These are phyloP conservation scores for Trichogramma dendrolimi DNA, from an alignment of 2,888 invertebrate genomes.

Conservation along the genomic window DNA sequence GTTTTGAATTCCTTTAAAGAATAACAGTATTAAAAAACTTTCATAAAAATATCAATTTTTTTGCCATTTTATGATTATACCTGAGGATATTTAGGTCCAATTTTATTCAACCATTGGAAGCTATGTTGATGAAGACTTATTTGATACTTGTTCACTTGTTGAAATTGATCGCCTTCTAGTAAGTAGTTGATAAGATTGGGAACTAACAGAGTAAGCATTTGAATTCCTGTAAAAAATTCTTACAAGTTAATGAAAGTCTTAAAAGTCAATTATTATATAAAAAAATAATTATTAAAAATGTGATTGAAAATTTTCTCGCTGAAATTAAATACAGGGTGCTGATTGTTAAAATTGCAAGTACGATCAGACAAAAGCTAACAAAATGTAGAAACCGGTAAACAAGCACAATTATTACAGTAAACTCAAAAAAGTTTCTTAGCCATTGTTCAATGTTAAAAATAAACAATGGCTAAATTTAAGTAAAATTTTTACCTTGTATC, in stretches of 20 bases:
- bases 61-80: conserved; percentile 47
- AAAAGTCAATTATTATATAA: not conserved
- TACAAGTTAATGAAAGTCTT: not conserved
- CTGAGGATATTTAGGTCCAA: conserved; percentile 89
- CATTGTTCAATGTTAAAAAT: conserved; percentile 7
- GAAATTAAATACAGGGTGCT: no score
- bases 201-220: conserved; percentile 83
- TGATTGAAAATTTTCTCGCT: no score
- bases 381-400: conserved; percentile 2
- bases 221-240: conserved; percentile 64
- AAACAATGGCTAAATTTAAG: conserved; percentile 7
- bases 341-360: no score
- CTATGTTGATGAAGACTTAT: conserved; percentile 81
- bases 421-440: conserved; percentile 1
- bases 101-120: conserved; percentile 82
- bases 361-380: not conserved
- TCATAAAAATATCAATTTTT: not conserved
- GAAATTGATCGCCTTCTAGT: conserved; percentile 64
- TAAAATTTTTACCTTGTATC: conserved; percentile 55
- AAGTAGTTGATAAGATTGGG: conserved; percentile 86
- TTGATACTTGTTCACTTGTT: conserved; percentile 61
- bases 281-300: not conserved
- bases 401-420: conserved; percentile 10
- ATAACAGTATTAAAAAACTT: conserved; percentile 2
- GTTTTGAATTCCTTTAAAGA: conserved; percentile 76